A percentile compares a stretch with the other conserved stretches of the same genome.
phyloP scores from a whole-genome alignment of 2,797 vertebrate genomes.

The Sylvilagus floridanus region DNA sequence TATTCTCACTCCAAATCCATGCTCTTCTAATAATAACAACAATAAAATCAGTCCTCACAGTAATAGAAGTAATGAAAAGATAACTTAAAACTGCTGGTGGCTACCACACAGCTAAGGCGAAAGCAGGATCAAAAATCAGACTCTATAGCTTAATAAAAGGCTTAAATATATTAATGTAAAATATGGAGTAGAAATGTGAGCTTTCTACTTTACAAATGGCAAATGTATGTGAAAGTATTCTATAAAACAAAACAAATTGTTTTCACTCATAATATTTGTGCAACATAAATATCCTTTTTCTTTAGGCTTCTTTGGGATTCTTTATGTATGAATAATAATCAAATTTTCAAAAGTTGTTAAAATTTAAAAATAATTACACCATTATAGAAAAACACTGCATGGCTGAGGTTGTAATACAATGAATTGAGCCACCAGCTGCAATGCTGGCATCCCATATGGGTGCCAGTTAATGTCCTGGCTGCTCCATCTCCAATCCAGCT shows the following conservation, averaged over 20 bases:
- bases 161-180: neutral
- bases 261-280: neutral
- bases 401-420: too few relatives aligned
- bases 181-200: neutral
- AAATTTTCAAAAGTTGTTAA: neutral
- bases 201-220: neutral
- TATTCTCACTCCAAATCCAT: slow-evolving; percentile 1
- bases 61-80: slow-evolving; percentile 14
- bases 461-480: too few relatives aligned
- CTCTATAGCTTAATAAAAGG: neutral
- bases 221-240: neutral
- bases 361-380: slow-evolving; percentile 7
- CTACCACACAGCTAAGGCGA: neutral
- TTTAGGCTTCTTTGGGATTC: neutral
- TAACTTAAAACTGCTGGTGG: neutral
- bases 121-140: neutral
- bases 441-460: too few relatives aligned
- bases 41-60: slow-evolving; percentile 41
- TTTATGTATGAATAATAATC: neutral
- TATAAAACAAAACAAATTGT: neutral
- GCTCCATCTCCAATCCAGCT: too few relatives aligned
- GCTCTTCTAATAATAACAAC: neutral
- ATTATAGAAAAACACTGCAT: neutral
- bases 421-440: too few relatives aligned
- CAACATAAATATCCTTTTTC: neutral